Evolutionary conservation across 2,888 invertebrate genomes (phyloP), one percentile per base, ranked within the genome.

Genomic region (Melitaea athalia): DNA sequence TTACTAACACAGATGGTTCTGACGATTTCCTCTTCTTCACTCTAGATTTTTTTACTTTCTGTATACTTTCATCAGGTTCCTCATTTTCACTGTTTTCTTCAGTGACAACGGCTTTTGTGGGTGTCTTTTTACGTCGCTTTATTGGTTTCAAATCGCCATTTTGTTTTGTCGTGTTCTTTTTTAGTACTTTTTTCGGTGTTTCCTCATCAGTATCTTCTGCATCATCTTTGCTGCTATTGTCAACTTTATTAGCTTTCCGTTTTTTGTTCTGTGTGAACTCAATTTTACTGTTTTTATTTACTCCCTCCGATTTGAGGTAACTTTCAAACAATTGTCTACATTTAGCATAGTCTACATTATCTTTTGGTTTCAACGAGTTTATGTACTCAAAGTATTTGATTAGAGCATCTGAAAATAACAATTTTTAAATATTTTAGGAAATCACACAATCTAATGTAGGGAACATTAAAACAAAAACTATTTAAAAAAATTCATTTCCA

Each of bases 271-370:
- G 70, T 60, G 87, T 87, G 78, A 96, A 95, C 57, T 93, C 94
- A 24, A 97, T 84, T 74, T 95, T 94, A 53, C 94, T 94, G 55
- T 82, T 91, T 62, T 92, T 86, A 0, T 93, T 82, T 52, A 94
- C 93, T 10, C 95, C 95, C 62, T 94, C 85, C 24, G 91, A 87
- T 79, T 95, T 95, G 0, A 98, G 85, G 14, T 95, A 97, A 55
- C 87, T 87, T 33, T 90, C 85, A 73, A 98, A 95, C 15, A 96
- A 87, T 71, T 94, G 93, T 15, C 94, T 93, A 73, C 96, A 95
- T 82, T 95, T 95, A 0, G 94, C 88, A 81, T 97, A 98, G 82
- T 97, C 95, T 0, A 97, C 97, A 14, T 85, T 86, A 17, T 95
- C 95, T 77, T 96, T 94, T 75, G 96, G 96, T 73, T 95, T 92